Evolutionary conservation across 2,797 vertebrate species (phyloP).

Genomic region (Tenualosa ilisha): DNA sequence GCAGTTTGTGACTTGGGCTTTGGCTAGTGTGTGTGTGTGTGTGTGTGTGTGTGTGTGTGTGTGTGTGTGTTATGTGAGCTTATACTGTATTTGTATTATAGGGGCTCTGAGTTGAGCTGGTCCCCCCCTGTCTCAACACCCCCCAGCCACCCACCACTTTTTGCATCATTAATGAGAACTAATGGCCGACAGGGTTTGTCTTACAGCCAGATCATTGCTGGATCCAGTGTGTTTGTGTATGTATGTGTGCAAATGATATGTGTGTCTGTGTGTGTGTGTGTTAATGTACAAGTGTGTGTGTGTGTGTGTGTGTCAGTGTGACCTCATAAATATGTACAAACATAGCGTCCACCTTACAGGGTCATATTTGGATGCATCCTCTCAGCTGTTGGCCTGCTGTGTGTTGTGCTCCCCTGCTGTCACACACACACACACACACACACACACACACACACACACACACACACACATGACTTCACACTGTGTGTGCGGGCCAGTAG

Average conservation of each 20-base stretch:
- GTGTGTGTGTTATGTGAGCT: too few species aligned
- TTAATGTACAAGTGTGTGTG: too few species aligned
- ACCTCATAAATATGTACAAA: not conserved
- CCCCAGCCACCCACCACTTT: not conserved
- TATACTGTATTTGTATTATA: too few species aligned
- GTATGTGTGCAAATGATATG: not conserved
- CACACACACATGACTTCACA: not conserved
- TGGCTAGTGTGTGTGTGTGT: too few species aligned
- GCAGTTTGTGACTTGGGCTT: not conserved
- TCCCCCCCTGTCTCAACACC: not conserved
- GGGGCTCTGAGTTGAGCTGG: not conserved
- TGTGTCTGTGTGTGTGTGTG: not conserved
- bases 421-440: slow-evolving; percentile 3
- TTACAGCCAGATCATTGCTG: not conserved
- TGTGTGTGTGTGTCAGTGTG: not conserved
- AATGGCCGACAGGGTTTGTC: not conserved
- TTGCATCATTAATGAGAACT: not conserved
- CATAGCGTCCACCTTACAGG: not conserved
- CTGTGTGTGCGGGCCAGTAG: not conserved
- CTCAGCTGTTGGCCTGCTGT: slow-evolving; percentile 1
- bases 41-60: too few species aligned
- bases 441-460: slow-evolving; percentile 5
- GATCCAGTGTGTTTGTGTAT: not conserved
- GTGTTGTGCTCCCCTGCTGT: not conserved
- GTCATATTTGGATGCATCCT: not conserved